Conservation (phyloP, 2,113 vertebrate genomes). For the Chascanopsetta lugubris region DNA sequence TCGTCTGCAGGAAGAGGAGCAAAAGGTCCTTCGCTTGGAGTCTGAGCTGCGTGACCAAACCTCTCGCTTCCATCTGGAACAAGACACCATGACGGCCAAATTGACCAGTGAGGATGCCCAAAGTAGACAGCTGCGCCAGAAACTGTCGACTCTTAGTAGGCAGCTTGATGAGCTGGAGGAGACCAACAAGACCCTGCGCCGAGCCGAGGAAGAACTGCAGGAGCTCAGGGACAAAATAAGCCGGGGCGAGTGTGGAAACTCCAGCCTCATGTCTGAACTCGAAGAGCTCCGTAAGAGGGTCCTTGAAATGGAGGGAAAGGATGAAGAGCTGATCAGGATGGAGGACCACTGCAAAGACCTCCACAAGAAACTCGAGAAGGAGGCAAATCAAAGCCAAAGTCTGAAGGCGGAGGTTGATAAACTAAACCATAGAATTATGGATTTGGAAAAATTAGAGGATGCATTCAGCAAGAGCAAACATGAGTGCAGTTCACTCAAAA, state of each 20-base stretch:
- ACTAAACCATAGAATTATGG: slow-evolving; percentile 92
- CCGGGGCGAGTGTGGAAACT: slow-evolving; percentile 89
- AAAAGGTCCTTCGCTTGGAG: slow-evolving; percentile 87
- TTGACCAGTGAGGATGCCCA: slow-evolving; percentile 92
- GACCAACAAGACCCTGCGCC: slow-evolving; percentile 91
- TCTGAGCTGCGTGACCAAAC: slow-evolving; percentile 84
- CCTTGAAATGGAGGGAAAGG: slow-evolving; percentile 97
- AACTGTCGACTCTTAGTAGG: slow-evolving; percentile 88
- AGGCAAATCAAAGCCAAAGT: slow-evolving; percentile 86
- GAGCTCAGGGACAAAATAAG: slow-evolving; percentile 93
- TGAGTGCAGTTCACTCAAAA: slow-evolving; percentile 90
- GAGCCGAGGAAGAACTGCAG: slow-evolving; percentile 94
- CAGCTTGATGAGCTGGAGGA: slow-evolving; percentile 95
- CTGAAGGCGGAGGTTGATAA: slow-evolving; percentile 93
- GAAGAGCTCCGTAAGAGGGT: slow-evolving; percentile 92
- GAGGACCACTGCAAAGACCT: slow-evolving; percentile 95
- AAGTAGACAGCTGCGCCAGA: slow-evolving; percentile 90
- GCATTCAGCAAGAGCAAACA: slow-evolving; percentile 94
- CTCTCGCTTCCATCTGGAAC: slow-evolving; percentile 83
- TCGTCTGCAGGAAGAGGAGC: slow-evolving; percentile 86
- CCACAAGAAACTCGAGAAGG: slow-evolving; percentile 92
- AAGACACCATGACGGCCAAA: slow-evolving; percentile 92
- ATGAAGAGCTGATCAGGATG: slow-evolving; percentile 94
- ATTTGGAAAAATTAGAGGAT: slow-evolving; percentile 94
- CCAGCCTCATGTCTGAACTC: slow-evolving; percentile 88